phyloP scores from a whole-genome alignment of 2,888 invertebrate genomes.

The Tetragnatha montana region DNA sequence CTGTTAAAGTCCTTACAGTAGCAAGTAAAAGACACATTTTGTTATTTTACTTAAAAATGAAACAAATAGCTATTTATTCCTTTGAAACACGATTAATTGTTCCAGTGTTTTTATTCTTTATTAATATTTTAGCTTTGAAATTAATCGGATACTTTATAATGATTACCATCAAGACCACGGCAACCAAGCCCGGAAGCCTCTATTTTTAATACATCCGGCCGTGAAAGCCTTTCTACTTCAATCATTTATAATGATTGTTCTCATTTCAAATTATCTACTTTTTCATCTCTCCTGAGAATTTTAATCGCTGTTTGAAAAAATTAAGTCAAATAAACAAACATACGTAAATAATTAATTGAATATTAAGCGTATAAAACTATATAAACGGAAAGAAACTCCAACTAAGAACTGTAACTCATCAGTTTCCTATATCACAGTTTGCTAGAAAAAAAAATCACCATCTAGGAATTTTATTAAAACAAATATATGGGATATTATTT shows the following conservation, averaged over 20 bases:
- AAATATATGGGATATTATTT: neutral
- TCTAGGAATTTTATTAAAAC: constrained; percentile 17
- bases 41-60: neutral
- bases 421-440: neutral
- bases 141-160: neutral
- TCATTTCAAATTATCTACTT: neutral
- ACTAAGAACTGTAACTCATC: neutral
- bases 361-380: neutral
- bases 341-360: constrained; percentile 23
- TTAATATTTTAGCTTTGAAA: neutral
- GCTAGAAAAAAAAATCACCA: neutral
- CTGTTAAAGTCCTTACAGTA: neutral
- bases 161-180: too few relatives aligned
- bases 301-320: neutral
- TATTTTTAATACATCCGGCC: too few relatives aligned
- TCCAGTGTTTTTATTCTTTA: neutral
- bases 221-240: too few relatives aligned
- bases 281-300: neutral
- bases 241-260: neutral
- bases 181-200: too few relatives aligned
- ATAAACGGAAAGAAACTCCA: constrained; percentile 2
- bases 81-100: neutral
- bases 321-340: neutral
- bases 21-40: neutral
- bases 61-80: neutral